Conservation (phyloP, 1,140 invertebrate genomes). For the Sitobion miscanthi region DNA sequence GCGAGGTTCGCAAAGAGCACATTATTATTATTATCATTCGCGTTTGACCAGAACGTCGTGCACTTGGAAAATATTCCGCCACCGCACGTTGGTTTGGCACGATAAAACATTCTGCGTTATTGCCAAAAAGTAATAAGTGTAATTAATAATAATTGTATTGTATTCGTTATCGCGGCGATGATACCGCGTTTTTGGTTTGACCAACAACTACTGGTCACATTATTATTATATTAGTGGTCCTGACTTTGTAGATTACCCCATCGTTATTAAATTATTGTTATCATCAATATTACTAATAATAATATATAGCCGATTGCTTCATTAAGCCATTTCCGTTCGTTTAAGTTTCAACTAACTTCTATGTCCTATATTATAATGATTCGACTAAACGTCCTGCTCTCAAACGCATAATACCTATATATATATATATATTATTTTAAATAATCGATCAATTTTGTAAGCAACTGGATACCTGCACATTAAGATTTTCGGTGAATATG, state of each 20-base stretch:
- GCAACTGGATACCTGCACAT: background rate
- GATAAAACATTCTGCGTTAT: background rate
- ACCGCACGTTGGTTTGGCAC: no score
- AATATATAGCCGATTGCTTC: background rate
- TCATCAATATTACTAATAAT: background rate
- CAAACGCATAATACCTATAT: background rate
- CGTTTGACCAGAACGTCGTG: background rate
- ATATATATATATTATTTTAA: background rate
- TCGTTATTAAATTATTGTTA: background rate
- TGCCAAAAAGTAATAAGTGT: background rate
- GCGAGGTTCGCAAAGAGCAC: background rate
- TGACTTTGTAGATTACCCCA: background rate
- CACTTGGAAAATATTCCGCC: background rate
- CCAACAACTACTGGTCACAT: background rate
- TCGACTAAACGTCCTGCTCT: background rate
- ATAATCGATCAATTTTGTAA: background rate
- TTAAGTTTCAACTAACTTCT: background rate
- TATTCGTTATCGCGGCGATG: background rate
- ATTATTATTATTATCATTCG: background rate
- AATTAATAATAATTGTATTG: background rate
- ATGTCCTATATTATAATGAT: background rate
- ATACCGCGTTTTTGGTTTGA: background rate
- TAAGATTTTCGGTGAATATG: background rate
- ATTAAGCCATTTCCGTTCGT: background rate
- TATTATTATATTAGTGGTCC: background rate